phyloP scores from a whole-genome alignment of 1,140 invertebrate genomes.

The Drosophila truncata region DNA sequence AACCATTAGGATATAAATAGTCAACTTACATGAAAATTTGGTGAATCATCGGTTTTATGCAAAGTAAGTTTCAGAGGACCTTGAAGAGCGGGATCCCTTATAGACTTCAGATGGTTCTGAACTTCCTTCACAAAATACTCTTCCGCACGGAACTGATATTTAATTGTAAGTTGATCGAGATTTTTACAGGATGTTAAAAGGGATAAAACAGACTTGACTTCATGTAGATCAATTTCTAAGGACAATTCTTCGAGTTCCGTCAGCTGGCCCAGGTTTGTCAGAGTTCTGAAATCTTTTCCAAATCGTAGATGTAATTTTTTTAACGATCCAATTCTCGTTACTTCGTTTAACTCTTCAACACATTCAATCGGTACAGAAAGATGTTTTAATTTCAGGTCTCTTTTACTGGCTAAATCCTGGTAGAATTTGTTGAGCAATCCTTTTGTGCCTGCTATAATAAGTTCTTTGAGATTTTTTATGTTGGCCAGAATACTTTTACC shows the following conservation, averaged over 20 bases:
- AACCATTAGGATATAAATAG: neutral
- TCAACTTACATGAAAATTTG: neutral
- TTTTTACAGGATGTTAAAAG: neutral
- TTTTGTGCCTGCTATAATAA: neutral
- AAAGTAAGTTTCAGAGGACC: neutral
- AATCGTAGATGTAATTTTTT: neutral
- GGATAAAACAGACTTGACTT: neutral
- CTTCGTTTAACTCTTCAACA: neutral
- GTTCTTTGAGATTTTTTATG: constrained; percentile 1
- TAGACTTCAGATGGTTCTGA: neutral
- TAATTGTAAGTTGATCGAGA: neutral
- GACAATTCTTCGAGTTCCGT: neutral
- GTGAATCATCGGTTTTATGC: neutral
- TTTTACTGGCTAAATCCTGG: neutral
- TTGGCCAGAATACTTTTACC: neutral
- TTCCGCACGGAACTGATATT: neutral
- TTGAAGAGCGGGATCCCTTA: neutral
- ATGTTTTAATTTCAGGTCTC: neutral
- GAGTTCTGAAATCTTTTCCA: neutral
- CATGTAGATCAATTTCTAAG: neutral
- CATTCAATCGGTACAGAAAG: neutral
- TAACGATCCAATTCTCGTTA: constrained; percentile 1
- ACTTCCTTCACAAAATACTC: neutral
- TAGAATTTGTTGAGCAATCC: neutral
- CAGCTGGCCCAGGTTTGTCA: neutral